These are phyloP conservation scores for Pseudorasbora parva DNA, from an alignment of 2,113 vertebrate species.

Conservation along the genomic window DNA sequence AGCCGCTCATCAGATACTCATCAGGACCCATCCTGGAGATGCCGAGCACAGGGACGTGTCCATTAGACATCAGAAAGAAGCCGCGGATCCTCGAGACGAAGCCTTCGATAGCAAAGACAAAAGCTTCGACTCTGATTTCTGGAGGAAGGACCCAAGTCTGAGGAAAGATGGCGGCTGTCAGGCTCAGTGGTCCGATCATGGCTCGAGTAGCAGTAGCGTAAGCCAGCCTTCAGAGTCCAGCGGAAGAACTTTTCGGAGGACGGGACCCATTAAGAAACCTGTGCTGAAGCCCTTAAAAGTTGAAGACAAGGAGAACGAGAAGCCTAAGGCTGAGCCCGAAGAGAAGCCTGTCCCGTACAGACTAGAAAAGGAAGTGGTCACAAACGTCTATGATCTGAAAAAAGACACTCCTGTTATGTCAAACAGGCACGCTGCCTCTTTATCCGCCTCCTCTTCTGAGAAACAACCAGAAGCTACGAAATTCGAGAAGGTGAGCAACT, in stretches of 20 bases:
- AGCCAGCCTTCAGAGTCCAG: constrained; percentile 82
- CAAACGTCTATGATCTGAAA: constrained; percentile 77
- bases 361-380: constrained; percentile 79
- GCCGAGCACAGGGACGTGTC: constrained; percentile 79
- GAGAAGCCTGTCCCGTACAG: constrained; percentile 76
- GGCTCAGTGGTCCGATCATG: constrained; percentile 82
- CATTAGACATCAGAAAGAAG: constrained; percentile 74
- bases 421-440: constrained; percentile 70
- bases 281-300: constrained; percentile 97
- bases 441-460: constrained; percentile 58
- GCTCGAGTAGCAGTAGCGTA: constrained; percentile 70
- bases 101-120: constrained; percentile 78
- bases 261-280: constrained; percentile 95
- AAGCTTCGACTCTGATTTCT: constrained; percentile 72
- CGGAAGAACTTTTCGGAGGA: constrained; percentile 82
- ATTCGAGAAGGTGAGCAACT: constrained; percentile 71
- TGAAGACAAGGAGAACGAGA: constrained; percentile 95
- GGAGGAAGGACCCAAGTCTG: constrained; percentile 83
- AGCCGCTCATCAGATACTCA: constrained; percentile 68
- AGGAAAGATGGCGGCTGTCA: constrained; percentile 74
- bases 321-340: constrained; percentile 86
- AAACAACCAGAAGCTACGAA: constrained; percentile 71
- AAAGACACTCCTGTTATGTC: constrained; percentile 73
- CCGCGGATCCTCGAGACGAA: constrained; percentile 66
- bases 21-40: constrained; percentile 74